Base-by-base conservation (phyloP, 2,113 vertebrate species). In the Oreocharis arfaki region DNA sequence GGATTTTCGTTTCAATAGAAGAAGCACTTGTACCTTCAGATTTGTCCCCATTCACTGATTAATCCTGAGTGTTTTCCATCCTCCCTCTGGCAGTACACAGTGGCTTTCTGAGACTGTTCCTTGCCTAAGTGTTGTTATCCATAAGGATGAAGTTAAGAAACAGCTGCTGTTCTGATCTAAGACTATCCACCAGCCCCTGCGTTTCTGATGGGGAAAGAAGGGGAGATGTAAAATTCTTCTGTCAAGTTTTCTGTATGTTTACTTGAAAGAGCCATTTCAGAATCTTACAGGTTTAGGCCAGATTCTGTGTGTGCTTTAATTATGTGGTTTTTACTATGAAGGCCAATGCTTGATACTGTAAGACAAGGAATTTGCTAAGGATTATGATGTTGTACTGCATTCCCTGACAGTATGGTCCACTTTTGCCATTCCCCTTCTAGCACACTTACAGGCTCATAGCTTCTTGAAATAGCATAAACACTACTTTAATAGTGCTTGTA, bases 391-490 rank as follows among this genome's bases (percentile, higher is more conserved):
- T 16, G 1, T 61, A 30, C 6, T 15, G 4, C n/a, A 35, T 67
- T 87, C 27, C 23, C 47, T 57, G 26, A 12, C 15, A 77, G 11
- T 23, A 16, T 9, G 12, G 11, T 28, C n/a, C 2, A 2, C 10
- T 85, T 85, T 44, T 46, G 8, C n/a, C 23, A 7, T 61, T 88
- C 10, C 22, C 5, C 17, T 50, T 50, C 73, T 75, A 69, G 53
- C 27, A 9, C 0, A 0, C 30, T 41, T 47, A 53, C 3, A 68
- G 32, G 22, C 27, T 37, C 9, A 2, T 27, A 61, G 23, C 32
- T n/a, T 68, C 37, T 57, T 69, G 61, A 71, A 70, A 32, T 18
- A 68, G 3, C 7, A 4, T 52, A 37, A 82, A 44, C 11, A 9
- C 26, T 33, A 33, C 18, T 84, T 81, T 32, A 63, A 8, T 30